Conservation (phyloP, 2,113 vertebrate genomes). For the Setophaga coronata region DNA sequence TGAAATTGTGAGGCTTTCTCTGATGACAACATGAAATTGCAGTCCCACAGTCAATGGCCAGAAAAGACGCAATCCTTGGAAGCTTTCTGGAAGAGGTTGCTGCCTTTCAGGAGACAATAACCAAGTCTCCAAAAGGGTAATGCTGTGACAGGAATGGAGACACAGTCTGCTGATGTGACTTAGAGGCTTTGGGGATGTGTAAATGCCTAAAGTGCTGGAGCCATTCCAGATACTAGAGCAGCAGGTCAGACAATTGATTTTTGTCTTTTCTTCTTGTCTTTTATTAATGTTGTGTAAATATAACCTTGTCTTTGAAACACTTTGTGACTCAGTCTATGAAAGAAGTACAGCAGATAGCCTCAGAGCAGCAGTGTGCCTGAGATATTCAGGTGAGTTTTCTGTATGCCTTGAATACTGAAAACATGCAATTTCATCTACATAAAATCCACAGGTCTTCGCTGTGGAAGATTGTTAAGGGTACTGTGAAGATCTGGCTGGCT, state of each 20-base stretch:
- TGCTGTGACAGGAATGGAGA: not conserved
- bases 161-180: not conserved
- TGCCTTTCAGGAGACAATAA: not conserved
- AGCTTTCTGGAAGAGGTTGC: not conserved
- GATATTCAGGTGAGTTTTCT: not conserved
- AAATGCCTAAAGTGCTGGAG: not conserved
- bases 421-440: not conserved
- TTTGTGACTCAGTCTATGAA: accelerated
- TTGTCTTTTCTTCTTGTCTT: not conserved
- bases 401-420: not conserved
- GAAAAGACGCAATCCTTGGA: not conserved
- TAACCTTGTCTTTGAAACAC: accelerated
- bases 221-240: not conserved
- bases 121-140: not conserved
- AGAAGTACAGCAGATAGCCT: not conserved
- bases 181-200: not conserved
- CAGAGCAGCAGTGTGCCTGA: not conserved
- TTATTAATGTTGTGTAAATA: not conserved
- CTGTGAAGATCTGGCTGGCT: not conserved
- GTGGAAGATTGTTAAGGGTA: not conserved
- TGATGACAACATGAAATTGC: accelerated
- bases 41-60: not conserved
- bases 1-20: not conserved
- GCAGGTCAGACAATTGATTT: not conserved
- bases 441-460: not conserved